These are phyloP conservation scores for Brachionus manjavacas DNA, from an alignment of 1,140 invertebrate species.

Conservation along the genomic window DNA sequence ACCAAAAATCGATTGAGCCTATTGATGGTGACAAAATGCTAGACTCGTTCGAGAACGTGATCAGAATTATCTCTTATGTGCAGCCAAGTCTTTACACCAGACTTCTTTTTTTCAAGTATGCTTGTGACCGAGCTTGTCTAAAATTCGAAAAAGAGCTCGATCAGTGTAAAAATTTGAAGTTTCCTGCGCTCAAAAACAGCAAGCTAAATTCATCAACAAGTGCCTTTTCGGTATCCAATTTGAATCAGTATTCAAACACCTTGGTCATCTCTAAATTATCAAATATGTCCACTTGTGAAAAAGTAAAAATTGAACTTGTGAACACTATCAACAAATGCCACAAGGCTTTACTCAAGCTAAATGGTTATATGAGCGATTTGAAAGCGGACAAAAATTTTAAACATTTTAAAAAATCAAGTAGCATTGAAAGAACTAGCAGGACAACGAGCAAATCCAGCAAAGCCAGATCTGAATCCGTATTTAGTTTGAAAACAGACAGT, in stretches of 20 bases:
- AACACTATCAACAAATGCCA: constrained; percentile 1
- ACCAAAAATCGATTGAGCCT: background rate
- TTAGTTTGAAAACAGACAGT: background rate
- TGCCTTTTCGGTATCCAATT: background rate
- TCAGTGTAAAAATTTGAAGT: background rate
- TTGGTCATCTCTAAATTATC: constrained; percentile 5
- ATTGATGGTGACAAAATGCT: constrained; percentile 33
- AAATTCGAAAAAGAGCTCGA: constrained; percentile 26
- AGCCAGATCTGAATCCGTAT: background rate
- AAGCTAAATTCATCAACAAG: background rate
- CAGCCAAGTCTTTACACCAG: constrained; percentile 17
- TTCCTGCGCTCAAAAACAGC: background rate
- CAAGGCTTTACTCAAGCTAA: constrained; percentile 15
- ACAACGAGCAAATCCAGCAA: background rate
- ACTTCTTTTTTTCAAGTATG: constrained; percentile 13
- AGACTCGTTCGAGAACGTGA: constrained; percentile 13
- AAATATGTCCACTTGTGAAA: constrained; percentile 25
- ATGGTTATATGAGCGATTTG: constrained; percentile 4
- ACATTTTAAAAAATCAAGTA: background rate
- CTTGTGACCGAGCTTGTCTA: background rate
- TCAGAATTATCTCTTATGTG: constrained; percentile 34
- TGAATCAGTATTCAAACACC: background rate
- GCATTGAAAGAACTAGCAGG: background rate
- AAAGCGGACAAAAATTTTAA: constrained; percentile 22
- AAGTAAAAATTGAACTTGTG: background rate